Evolutionary conservation across 2,797 vertebrate genomes (phyloP).

Genomic region (Gila robusta): DNA sequence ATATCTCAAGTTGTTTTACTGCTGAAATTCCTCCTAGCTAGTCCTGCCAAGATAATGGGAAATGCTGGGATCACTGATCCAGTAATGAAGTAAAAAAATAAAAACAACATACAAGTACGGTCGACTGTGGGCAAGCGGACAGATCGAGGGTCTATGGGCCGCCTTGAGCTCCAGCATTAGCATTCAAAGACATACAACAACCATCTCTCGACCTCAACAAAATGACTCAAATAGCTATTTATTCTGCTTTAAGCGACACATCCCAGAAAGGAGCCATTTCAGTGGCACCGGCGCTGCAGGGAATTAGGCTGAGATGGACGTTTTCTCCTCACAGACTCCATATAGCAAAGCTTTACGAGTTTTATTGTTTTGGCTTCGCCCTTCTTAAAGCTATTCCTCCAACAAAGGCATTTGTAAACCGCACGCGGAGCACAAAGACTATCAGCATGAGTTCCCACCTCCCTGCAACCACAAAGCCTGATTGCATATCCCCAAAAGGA

Average conservation of each 20-base stretch:
- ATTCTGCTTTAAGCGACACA: conserved; percentile 46
- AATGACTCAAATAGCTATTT: conserved; percentile 50
- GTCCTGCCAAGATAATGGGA: conserved; percentile 50
- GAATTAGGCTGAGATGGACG: conserved; percentile 47
- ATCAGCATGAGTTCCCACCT: conserved; percentile 55
- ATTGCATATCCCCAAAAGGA: conserved; percentile 78
- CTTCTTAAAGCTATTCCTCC: conserved; percentile 28
- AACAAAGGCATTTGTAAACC: conserved; percentile 47
- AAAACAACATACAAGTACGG: conserved; percentile 8
- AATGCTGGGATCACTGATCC: conserved; percentile 43
- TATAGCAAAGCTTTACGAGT: conserved; percentile 38
- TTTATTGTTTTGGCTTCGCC: conserved; percentile 39
- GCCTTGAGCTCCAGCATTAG: conserved; percentile 61
- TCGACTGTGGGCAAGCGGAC: conserved; percentile 37
- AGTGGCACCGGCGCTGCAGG: conserved; percentile 21
- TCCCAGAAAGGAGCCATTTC: conserved; percentile 36
- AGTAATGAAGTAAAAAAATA: conserved; percentile 43
- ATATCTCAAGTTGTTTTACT: conserved; percentile 53
- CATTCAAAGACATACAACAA: conserved; percentile 45
- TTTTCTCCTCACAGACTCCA: conserved; percentile 13
- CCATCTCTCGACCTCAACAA: conserved; percentile 29
- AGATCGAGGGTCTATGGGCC: conserved; percentile 6
- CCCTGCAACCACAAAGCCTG: conserved; percentile 78
- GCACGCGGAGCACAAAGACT: conserved; percentile 33
- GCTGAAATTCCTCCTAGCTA: conserved; percentile 55